A percentile compares a stretch with the other conserved stretches of the same genome.
These are phyloP conservation scores for Eristalis arbustorum DNA, from an alignment of 2,888 invertebrate species.

Conservation along the genomic window DNA sequence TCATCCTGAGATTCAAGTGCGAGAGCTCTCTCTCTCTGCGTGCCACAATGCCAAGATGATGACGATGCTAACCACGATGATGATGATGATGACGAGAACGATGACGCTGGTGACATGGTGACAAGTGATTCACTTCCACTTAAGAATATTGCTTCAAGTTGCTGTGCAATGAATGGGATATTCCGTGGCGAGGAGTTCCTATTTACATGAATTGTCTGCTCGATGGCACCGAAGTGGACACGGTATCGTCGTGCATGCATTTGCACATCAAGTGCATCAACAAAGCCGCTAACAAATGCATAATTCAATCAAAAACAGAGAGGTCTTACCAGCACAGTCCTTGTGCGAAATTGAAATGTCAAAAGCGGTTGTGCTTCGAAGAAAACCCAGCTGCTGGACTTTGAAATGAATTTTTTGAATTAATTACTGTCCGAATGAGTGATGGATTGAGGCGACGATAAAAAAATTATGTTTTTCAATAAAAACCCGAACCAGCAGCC, in stretches of 20 bases:
- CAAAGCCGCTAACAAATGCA: neutral
- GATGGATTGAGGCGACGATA: constrained; percentile 12
- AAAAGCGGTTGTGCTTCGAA: neutral
- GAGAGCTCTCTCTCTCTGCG: neutral
- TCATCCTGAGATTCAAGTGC: constrained; percentile 30
- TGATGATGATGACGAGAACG: neutral
- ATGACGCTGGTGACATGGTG: constrained; percentile 21
- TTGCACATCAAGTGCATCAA: neutral
- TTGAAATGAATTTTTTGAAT: neutral
- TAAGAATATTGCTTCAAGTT: constrained; percentile 31
- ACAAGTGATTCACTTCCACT: constrained; percentile 38
- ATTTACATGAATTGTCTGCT: too few relatives aligned
- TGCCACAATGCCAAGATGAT: neutral
- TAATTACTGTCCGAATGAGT: constrained; percentile 12
- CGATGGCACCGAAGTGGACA: too few relatives aligned
- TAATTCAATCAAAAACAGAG: neutral
- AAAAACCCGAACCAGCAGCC: constrained; percentile 1
- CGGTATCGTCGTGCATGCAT: too few relatives aligned
- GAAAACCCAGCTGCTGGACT: neutral
- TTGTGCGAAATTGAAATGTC: neutral
- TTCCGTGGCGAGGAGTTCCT: too few relatives aligned
- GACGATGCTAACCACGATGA: neutral
- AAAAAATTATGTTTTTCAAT: constrained; percentile 20
- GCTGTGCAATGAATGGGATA: constrained; percentile 26
- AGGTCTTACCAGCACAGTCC: neutral